A percentile compares a stretch with the other conserved stretches of the same genome.
Evolutionary conservation across 2,797 vertebrate species (phyloP).

Genomic region (Myotis vivesi): DNA sequence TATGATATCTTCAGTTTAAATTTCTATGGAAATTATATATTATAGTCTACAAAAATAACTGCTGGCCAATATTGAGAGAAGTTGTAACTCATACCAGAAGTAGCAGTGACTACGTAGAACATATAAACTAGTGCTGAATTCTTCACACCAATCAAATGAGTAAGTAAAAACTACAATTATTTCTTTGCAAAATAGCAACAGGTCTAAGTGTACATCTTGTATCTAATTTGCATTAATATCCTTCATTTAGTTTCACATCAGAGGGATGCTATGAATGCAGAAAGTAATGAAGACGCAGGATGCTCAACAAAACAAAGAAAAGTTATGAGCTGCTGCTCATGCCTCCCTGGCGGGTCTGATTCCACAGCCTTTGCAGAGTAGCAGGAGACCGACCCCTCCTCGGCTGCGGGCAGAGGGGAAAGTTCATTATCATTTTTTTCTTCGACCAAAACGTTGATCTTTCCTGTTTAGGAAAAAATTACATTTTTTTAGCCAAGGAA

Average conservation of each 20-base stretch:
- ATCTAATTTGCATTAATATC: slow-evolving; percentile 35
- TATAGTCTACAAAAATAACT: slow-evolving; percentile 36
- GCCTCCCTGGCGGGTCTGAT: background rate
- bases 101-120: background rate
- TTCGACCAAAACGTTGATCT: slow-evolving; percentile 66
- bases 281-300: slow-evolving; percentile 41
- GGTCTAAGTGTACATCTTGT: slow-evolving; percentile 53
- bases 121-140: slow-evolving; percentile 17
- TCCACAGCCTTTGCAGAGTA: slow-evolving; percentile 17
- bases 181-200: slow-evolving; percentile 75
- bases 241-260: slow-evolving; percentile 67
- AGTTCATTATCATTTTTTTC: slow-evolving; percentile 70
- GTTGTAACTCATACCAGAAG: background rate
- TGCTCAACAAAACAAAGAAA: slow-evolving; percentile 26
- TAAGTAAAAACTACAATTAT: background rate
- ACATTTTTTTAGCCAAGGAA: slow-evolving; percentile 68
- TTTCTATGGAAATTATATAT: slow-evolving; percentile 43
- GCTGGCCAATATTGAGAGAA: slow-evolving; percentile 40
- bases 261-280: slow-evolving; percentile 59
- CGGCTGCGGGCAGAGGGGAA: slow-evolving; percentile 40
- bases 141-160: slow-evolving; percentile 59
- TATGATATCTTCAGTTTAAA: slow-evolving; percentile 6
- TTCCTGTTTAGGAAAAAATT: slow-evolving; percentile 77
- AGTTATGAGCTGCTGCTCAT: background rate
- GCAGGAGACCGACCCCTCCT: slow-evolving; percentile 63